These are phyloP conservation scores for Agelaius phoeniceus DNA, from an alignment of 2,113 vertebrate species.

Conservation along the genomic window DNA sequence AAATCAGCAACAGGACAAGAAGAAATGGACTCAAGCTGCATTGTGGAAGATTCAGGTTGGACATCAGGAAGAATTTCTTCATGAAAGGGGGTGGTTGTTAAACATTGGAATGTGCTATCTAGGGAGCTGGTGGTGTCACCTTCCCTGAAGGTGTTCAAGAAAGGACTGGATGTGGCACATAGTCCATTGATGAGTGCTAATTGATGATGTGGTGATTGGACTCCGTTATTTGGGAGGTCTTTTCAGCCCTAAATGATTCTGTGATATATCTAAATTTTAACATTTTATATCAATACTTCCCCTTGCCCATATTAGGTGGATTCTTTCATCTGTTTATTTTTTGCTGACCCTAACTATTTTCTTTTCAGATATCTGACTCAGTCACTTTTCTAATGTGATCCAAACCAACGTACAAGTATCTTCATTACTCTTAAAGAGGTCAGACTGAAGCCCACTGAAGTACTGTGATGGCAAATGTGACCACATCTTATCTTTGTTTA, in stretches of 20 bases:
- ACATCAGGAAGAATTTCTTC: background rate
- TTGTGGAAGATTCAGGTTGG: background rate
- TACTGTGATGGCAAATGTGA: background rate
- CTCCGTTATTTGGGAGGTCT: background rate
- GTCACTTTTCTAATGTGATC: background rate
- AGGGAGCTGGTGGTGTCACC: too few species aligned
- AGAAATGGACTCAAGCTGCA: background rate
- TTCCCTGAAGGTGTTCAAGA: background rate
- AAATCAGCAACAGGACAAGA: rapidly evolving
- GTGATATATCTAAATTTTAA: background rate
- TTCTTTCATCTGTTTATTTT: background rate
- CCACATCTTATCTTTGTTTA: background rate
- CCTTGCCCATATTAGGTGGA: background rate
- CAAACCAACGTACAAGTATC: background rate
- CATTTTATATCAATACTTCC: background rate
- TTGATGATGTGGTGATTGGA: background rate
- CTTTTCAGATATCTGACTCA: background rate
- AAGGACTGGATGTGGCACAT: rapidly evolving
- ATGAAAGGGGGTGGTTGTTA: background rate
- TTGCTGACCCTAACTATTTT: background rate
- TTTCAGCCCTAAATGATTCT: background rate
- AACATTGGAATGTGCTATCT: too few species aligned
- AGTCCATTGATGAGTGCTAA: rapidly evolving
- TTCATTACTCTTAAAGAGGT: background rate
- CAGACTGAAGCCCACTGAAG: background rate